phyloP scores from a whole-genome alignment of 1,140 invertebrate species.

The Telenomus remus region DNA sequence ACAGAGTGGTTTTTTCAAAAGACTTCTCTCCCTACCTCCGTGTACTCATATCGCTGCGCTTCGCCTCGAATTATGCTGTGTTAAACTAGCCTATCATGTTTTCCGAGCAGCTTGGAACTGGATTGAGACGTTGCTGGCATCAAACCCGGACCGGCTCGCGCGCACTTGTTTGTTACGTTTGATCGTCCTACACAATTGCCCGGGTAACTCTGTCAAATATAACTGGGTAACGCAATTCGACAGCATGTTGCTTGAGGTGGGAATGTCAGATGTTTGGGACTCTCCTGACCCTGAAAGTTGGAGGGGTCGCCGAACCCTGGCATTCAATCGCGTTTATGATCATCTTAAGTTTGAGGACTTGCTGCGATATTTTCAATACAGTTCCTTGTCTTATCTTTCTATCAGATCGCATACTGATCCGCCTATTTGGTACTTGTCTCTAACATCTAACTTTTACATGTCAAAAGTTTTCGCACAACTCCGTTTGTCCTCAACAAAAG shows the following conservation, averaged over 20 bases:
- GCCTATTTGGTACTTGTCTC: slow-evolving; percentile 1
- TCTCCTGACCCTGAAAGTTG: background rate
- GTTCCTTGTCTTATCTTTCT: background rate
- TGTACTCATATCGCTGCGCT: background rate
- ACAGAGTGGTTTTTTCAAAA: background rate
- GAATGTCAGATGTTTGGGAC: background rate
- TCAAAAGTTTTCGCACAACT: background rate
- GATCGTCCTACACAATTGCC: background rate
- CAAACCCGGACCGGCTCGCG: background rate
- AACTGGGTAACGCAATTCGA: slow-evolving; percentile 6
- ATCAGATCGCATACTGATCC: background rate
- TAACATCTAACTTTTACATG: slow-evolving; percentile 1
- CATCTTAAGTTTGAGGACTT: background rate
- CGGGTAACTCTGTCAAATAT: background rate
- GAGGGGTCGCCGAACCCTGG: background rate
- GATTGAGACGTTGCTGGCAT: background rate
- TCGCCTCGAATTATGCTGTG: background rate
- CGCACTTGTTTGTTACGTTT: background rate
- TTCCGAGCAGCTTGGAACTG: background rate
- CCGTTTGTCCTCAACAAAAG: background rate
- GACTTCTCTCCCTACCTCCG: background rate
- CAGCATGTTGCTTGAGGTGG: background rate
- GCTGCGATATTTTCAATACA: background rate
- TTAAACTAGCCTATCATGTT: background rate
- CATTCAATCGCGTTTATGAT: background rate